Base-by-base conservation (phyloP, 2,113 vertebrate species). In the Calyptommatus sinebrachiatus region DNA sequence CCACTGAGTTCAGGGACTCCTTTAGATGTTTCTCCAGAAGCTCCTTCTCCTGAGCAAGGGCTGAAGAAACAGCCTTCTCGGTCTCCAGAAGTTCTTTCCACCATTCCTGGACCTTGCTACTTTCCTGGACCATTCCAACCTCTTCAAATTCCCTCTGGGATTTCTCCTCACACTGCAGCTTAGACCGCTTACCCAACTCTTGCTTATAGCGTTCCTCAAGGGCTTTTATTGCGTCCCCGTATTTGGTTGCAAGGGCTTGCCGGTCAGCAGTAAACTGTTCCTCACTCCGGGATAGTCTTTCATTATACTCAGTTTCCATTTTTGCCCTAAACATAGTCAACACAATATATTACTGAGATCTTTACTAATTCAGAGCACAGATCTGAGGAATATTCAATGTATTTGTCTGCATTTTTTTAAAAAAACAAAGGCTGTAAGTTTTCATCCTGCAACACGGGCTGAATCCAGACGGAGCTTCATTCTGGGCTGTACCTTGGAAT, bases 301-400 rank as follows among this genome's bases (percentile, higher is more conserved):
- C 95, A 73, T 91, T 92, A 95, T 90, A 98, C 91, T 96, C 95
- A 90, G 83, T 92, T 93, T 96, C 94, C 85, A 97, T 88, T 89
- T 96, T 95, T 91, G 82, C 92, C 97, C 98, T 99, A 97, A 86
- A 95, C 90, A 82, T 85, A 94, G 96, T 94, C 88, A 95, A 95
- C 87, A 95, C 83, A 96, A 90, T 65, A 90, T 65, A 93, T 94
- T 95, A 95, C 91, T 91, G 26, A 87, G 87, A 84, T 66, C 80
- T 78, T 67, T 61, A 31, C 85, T 86, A 77, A 79, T 68, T 86
- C 85, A 26, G 0, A 69, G 80, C 61, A 89, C 84, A 82, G 82
- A 76, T 71, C 76, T 88, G 71, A 31, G 68, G 72, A 45, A 16
- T 29, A n/a, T 11, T 67, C 22, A 80, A 12, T 46, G 7, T n/a